Evolutionary conservation across 2,113 vertebrate genomes (phyloP).

Genomic region (Polypterus senegalus): DNA sequence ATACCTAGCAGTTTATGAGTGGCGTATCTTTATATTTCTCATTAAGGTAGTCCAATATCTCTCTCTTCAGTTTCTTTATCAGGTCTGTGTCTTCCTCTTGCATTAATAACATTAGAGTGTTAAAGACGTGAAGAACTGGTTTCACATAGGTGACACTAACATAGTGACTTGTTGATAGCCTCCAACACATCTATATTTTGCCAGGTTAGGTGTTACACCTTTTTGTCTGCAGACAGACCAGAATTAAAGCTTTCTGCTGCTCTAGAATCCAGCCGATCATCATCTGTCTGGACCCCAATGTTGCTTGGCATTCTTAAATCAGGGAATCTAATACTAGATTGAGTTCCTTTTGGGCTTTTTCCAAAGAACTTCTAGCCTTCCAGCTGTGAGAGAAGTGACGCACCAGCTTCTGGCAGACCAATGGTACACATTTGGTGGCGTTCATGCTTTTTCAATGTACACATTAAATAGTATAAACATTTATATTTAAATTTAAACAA

Average conservation of each 20-base stretch:
- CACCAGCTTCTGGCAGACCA: slow-evolving; percentile 14
- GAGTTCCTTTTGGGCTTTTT: slow-evolving; percentile 11
- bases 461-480: slow-evolving; percentile 2
- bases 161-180: slow-evolving; percentile 12
- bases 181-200: slow-evolving; percentile 16
- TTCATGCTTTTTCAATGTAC: slow-evolving; percentile 8
- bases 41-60: background rate
- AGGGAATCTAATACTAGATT: slow-evolving; percentile 8
- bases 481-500: background rate
- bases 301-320: slow-evolving; percentile 13
- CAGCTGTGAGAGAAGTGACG: too few species aligned
- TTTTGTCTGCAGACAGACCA: slow-evolving; percentile 11
- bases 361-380: slow-evolving; percentile 4
- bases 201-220: slow-evolving; percentile 5
- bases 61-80: too few species aligned
- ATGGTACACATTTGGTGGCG: slow-evolving; percentile 1
- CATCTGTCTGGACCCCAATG: slow-evolving; percentile 6
- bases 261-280: slow-evolving; percentile 10
- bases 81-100: slow-evolving; percentile 9
- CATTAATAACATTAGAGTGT: slow-evolving; percentile 14
- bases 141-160: slow-evolving; percentile 12
- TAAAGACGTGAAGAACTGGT: slow-evolving; percentile 9
- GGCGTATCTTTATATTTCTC: too few species aligned
- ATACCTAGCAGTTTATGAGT: too few species aligned
- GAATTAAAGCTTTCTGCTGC: slow-evolving; percentile 7